Conservation (phyloP, 1,140 invertebrate genomes). For the Lepidurus apus region DNA sequence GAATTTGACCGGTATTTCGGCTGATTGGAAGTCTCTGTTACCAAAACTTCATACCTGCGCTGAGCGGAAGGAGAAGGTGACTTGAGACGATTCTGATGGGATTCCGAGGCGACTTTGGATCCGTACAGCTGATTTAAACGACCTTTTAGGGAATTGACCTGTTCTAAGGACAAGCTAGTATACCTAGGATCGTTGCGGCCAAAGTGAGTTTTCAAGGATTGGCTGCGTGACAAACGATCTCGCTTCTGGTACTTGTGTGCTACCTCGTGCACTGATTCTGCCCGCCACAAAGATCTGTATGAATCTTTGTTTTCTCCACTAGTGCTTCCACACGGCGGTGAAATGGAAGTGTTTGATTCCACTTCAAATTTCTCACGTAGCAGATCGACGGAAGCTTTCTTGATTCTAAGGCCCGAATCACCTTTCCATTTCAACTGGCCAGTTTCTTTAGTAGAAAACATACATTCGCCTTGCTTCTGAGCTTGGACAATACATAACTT, state of each 20-base stretch:
- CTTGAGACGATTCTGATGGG: background rate
- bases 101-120: background rate
- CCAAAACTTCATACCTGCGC: background rate
- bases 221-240: conserved; percentile 1
- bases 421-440: conserved; percentile 64
- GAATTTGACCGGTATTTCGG: background rate
- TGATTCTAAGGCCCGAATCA: conserved; percentile 70
- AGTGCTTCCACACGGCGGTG: conserved; percentile 2
- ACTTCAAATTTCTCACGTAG: conserved; percentile 47
- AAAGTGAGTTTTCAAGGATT: conserved; percentile 1
- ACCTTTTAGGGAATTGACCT: conserved; percentile 71
- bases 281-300: conserved; percentile 47
- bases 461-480: conserved; percentile 74
- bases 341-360: background rate
- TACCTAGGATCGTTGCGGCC: conserved; percentile 45
- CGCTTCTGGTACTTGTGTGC: conserved; percentile 17
- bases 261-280: conserved; percentile 21
- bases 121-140: conserved; percentile 74
- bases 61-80: background rate
- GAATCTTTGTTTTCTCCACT: conserved; percentile 30
- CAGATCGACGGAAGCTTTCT: conserved; percentile 81
- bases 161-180: conserved; percentile 76
- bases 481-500: conserved; percentile 70
- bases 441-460: conserved; percentile 67
- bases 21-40: background rate